A percentile compares a stretch with the other conserved stretches of the same genome.
phyloP scores from a whole-genome alignment of 2,113 vertebrate genomes.

The Elephas maximus region DNA sequence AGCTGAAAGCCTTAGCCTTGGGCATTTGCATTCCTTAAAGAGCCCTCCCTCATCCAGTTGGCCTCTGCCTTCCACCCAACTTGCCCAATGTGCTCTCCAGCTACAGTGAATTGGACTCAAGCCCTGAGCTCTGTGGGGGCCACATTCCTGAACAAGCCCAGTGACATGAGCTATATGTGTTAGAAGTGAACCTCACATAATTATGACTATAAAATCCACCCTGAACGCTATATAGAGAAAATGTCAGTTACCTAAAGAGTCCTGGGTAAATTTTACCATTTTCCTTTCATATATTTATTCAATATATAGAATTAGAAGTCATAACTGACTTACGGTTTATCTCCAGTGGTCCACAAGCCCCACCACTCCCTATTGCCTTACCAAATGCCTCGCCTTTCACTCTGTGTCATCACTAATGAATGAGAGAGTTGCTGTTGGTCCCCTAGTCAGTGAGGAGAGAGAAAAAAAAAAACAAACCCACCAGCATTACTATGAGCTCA shows the following conservation, averaged over 20 bases:
- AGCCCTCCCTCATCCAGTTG: neutral
- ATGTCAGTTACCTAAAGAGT: neutral
- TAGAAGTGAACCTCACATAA: neutral
- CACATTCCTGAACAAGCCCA: neutral
- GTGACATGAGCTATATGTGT: fast-evolving
- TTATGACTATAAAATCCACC: neutral
- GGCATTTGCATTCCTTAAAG: neutral
- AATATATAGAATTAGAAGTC: neutral
- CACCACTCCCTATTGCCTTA: neutral
- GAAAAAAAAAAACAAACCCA: neutral
- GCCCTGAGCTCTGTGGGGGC: neutral
- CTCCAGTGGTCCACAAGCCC: neutral
- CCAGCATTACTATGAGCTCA: neutral
- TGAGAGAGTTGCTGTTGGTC: neutral
- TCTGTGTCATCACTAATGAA: no score
- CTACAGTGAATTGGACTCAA: fast-evolving
- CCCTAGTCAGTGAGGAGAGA: neutral
- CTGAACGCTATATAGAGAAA: neutral
- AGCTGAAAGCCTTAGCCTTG: neutral
- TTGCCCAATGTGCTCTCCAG: neutral
- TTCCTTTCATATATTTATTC: neutral
- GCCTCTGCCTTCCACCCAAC: neutral
- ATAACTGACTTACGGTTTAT: neutral
- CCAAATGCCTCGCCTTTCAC: fast-evolving
- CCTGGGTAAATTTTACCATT: neutral